These are phyloP conservation scores for Gasterosteus aculeatus DNA, from an alignment of 2,113 vertebrate genomes.

Conservation along the genomic window DNA sequence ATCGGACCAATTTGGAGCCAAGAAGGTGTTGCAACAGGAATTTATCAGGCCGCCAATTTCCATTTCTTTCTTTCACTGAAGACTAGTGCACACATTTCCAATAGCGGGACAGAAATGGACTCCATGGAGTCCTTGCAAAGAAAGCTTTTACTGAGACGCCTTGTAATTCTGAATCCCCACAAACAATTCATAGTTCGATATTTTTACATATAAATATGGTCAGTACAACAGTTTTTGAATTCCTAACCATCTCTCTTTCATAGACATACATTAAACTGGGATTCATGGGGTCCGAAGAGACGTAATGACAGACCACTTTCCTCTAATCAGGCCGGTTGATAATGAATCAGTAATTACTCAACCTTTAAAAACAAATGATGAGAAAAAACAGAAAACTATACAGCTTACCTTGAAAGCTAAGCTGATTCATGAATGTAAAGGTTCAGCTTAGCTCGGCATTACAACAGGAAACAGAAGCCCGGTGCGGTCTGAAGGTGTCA, in stretches of 20 bases:
- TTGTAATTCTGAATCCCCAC: conserved; percentile 45
- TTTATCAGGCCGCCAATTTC: conserved; percentile 34
- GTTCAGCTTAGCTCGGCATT: background rate
- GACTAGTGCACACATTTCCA: conserved; percentile 29
- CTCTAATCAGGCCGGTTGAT: background rate
- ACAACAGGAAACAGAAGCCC: background rate
- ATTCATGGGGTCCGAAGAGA: background rate
- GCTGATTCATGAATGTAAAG: conserved; percentile 15
- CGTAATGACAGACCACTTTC: background rate
- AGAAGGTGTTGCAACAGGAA: conserved; percentile 21
- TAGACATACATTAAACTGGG: conserved; percentile 19
- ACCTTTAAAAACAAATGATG: conserved; percentile 15
- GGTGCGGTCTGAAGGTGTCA: background rate
- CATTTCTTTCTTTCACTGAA: conserved; percentile 26
- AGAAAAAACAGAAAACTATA: background rate
- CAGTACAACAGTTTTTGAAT: background rate
- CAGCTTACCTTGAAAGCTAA: conserved; percentile 14
- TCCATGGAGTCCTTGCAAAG: conserved; percentile 13
- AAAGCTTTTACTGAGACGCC: conserved; percentile 14
- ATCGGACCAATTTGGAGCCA: conserved; percentile 6
- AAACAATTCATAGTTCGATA: conserved; percentile 2
- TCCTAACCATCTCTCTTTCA: conserved; percentile 10
- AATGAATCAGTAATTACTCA: conserved; percentile 34
- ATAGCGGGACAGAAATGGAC: conserved; percentile 19
- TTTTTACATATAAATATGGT: background rate